These are phyloP conservation scores for Pycnonotus jocosus DNA, from an alignment of 2,113 vertebrate species.

Conservation along the genomic window DNA sequence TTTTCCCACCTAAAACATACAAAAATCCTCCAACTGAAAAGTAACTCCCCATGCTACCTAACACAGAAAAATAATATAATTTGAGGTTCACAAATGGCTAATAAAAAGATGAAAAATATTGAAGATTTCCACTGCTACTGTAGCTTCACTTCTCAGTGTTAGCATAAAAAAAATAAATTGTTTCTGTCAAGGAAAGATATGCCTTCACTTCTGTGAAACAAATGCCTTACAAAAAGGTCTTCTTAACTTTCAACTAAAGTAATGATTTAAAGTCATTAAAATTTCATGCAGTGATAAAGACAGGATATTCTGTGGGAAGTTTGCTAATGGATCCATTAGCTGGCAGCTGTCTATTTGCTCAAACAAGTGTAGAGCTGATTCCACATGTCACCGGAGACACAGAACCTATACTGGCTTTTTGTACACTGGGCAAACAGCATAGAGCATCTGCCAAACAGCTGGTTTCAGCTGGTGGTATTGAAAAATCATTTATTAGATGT, in stretches of 20 bases:
- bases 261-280: conserved; percentile 24
- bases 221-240: not conserved
- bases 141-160: not conserved
- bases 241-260: not conserved
- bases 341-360: not conserved
- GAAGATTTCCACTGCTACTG: not conserved
- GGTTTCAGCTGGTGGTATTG: not conserved
- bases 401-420: not conserved
- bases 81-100: not conserved
- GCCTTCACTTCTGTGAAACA: not conserved
- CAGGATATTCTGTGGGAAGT: not conserved
- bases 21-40: not conserved
- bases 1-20: not conserved
- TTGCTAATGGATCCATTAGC: conserved; percentile 4
- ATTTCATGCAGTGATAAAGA: not conserved
- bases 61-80: not conserved
- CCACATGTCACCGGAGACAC: not conserved
- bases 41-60: not conserved
- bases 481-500: not conserved
- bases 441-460: not conserved
- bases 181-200: not conserved
- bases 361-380: not conserved
- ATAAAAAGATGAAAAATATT: not conserved
- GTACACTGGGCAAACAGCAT: not conserved
- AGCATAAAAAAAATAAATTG: not conserved